A percentile compares a stretch with the other conserved stretches of the same genome.
Evolutionary conservation across 2,113 vertebrate species (phyloP).

Genomic region (Dolichallabes microphthalmus): DNA sequence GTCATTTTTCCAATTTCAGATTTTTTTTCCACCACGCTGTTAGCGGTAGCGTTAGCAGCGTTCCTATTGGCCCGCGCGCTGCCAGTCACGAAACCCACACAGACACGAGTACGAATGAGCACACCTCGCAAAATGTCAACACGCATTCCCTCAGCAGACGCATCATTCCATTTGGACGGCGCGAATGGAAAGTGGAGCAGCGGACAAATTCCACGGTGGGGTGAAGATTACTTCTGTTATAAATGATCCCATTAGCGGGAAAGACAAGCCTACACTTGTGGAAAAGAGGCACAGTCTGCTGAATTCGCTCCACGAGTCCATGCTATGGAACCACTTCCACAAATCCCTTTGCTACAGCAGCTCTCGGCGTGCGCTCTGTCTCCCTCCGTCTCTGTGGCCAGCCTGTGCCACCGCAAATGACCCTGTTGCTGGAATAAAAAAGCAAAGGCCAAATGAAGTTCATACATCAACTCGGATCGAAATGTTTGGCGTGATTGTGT

Average conservation of each 20-base stretch:
- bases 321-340: constrained; percentile 42
- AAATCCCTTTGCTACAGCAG: constrained; percentile 42
- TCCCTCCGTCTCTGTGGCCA: constrained; percentile 10
- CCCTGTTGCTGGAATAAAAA: constrained; percentile 36
- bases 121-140: constrained; percentile 17
- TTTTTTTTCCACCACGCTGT: constrained; percentile 56
- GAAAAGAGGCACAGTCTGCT: constrained; percentile 47
- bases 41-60: constrained; percentile 51
- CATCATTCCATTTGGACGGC: constrained; percentile 40
- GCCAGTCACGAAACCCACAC: constrained; percentile 48
- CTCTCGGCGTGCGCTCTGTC: constrained; percentile 8
- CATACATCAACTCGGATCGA: constrained; percentile 40
- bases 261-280: constrained; percentile 56
- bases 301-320: constrained; percentile 39
- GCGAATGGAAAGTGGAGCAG: constrained; percentile 52
- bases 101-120: constrained; percentile 20
- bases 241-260: constrained; percentile 57
- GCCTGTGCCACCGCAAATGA: constrained; percentile 17
- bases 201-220: constrained; percentile 46
- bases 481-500: not conserved
- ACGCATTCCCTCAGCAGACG: constrained; percentile 43
- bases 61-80: constrained; percentile 44
- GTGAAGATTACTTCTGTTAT: constrained; percentile 55
- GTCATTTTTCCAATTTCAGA: constrained; percentile 59
- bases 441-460: constrained; percentile 1